A percentile compares a stretch with the other conserved stretches of the same genome.
These are phyloP conservation scores for Ceratina calcarata DNA, from an alignment of 1,140 invertebrate species.

Conservation along the genomic window DNA sequence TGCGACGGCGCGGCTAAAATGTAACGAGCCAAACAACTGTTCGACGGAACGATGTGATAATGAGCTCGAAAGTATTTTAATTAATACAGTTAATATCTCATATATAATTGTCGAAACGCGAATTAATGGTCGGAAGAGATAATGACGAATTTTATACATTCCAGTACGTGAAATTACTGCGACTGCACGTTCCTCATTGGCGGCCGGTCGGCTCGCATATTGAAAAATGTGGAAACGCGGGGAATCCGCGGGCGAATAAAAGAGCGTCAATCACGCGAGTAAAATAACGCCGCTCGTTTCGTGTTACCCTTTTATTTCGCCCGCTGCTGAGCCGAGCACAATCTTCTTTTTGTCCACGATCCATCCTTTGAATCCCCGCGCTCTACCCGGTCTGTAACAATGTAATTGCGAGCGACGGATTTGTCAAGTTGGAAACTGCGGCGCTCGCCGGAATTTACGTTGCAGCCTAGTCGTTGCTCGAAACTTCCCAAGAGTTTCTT, in stretches of 20 bases:
- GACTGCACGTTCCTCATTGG: too few relatives aligned
- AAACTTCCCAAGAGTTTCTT: background rate
- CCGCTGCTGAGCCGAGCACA: background rate
- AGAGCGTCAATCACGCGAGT: background rate
- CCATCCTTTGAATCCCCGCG: conserved; percentile 32
- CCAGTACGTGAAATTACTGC: too few relatives aligned
- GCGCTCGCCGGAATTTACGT: conserved; percentile 9
- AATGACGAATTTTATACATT: too few relatives aligned
- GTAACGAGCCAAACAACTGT: background rate
- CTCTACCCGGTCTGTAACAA: background rate
- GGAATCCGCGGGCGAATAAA: background rate
- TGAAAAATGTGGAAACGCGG: background rate
- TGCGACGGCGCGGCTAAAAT: background rate
- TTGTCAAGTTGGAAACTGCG: conserved; percentile 27
- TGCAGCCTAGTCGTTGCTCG: background rate
- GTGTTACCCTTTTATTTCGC: conserved; percentile 24
- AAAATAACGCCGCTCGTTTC: background rate
- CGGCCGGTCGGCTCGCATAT: too few relatives aligned
- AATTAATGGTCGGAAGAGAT: too few relatives aligned
- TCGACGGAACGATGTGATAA: background rate
- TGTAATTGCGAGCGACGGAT: conserved; percentile 36
- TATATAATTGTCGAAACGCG: too few relatives aligned
- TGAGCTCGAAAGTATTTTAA: too few relatives aligned
- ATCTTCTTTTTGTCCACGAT: background rate
- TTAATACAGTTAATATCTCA: too few relatives aligned